phyloP scores from a whole-genome alignment of 2,113 vertebrate genomes.

The Sinocyclocheilus rhinocerous region DNA sequence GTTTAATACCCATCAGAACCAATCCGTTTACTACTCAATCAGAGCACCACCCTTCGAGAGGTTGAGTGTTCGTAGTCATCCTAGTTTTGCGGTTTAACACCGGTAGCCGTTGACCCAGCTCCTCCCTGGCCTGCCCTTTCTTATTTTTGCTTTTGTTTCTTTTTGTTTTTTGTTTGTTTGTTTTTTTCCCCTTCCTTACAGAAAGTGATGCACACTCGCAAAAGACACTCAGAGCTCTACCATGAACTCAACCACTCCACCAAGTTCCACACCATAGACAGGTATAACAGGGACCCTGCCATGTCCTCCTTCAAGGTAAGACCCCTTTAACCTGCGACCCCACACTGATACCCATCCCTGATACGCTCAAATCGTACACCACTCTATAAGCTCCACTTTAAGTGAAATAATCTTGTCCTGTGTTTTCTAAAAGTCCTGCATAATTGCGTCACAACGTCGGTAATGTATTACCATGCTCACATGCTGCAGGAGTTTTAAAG shows the following conservation, averaged over 20 bases:
- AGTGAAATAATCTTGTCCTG: not conserved
- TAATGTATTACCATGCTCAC: not conserved
- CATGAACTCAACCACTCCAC: slow-evolving; percentile 96
- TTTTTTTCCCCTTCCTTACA: slow-evolving; percentile 78
- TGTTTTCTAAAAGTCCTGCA: not conserved
- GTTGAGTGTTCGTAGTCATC: slow-evolving; percentile 55
- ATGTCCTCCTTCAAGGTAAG: slow-evolving; percentile 91
- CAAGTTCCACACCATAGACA: slow-evolving; percentile 98
- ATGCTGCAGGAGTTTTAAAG: not conserved
- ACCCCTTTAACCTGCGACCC: slow-evolving; percentile 49
- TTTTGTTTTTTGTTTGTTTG: slow-evolving; percentile 70
- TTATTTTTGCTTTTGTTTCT: slow-evolving; percentile 49
- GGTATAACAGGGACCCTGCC: slow-evolving; percentile 90
- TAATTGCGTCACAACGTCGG: not conserved
- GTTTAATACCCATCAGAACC: not conserved
- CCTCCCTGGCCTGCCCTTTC: slow-evolving; percentile 39
- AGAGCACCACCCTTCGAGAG: slow-evolving; percentile 30
- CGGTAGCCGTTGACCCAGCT: slow-evolving; percentile 46
- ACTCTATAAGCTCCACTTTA: not conserved
- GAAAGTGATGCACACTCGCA: slow-evolving; percentile 99
- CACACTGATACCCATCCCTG: not conserved
- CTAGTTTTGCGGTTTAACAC: slow-evolving; percentile 65
- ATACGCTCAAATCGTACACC: not conserved
- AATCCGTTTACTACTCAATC: slow-evolving; percentile 26
- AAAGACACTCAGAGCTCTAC: slow-evolving; percentile 98